Base-by-base conservation (phyloP, 2,113 vertebrate genomes). In the Xiphophorus maculatus region DNA sequence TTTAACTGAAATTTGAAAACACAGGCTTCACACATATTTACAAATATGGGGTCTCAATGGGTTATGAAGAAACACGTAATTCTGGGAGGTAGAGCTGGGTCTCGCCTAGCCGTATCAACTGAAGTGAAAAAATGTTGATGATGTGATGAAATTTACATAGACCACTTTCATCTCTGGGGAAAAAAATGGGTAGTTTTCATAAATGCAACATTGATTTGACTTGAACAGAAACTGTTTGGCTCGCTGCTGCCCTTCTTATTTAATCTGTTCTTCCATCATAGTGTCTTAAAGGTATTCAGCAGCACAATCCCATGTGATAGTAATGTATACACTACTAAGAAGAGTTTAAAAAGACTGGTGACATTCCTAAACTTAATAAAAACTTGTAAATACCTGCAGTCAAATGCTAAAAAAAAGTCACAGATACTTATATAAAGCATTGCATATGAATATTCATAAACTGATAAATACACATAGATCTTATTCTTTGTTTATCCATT, bases 301-400 rank as follows among this genome's bases (percentile, higher is more conserved):
- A 88, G 92, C 90, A 92, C 91, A 91, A 92, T 44, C 33, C 68
- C 77, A 75, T 76, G 78, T 87, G 89, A 89, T 87, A 88, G 87
- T 91, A 89, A 85, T 89, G 89, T 90, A 85, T 85, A 90, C 73
- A 89, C 85, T 81, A 89, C 85, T 81, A 12, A 66, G 48, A 66
- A 73, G 54, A 80, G 54, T 69, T 71, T 70, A 76, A 81, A 73
- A 73, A 74, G 68, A 79, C 76, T 67, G 74, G 77, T 66, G 83
- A 87, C 83, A 85, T 90, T 91, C 84, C 83, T 84, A 62, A 81
- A 79, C 77, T 67, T 79, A 71, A 82, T 63, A 61, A 72, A 87
- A 85, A 87, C 73, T 4, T 94, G 87, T 92, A 91, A 85, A 93
- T 93, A 88, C 69, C 73, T 71, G 32, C 80, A 75, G 74, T 84